Evolutionary conservation across 2,888 invertebrate species (phyloP).

Genomic region (Aelia acuminata): DNA sequence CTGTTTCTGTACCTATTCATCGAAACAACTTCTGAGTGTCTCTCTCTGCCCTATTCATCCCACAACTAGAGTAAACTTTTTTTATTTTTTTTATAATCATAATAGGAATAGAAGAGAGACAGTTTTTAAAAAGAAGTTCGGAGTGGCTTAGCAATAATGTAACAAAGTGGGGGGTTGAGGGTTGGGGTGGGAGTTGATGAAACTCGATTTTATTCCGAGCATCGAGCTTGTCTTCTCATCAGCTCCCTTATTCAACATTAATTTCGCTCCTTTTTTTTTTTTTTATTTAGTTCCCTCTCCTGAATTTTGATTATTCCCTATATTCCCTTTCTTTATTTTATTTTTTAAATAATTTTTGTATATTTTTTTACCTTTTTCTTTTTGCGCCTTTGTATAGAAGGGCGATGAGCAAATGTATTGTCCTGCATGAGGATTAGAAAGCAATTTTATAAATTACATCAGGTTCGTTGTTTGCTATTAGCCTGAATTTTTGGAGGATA

Average conservation of each 20-base stretch:
- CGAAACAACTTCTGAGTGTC: neutral
- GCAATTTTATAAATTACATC: too few species aligned
- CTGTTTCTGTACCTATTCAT: neutral
- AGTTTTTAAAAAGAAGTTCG: neutral
- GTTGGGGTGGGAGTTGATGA: neutral
- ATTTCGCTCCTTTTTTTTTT: neutral
- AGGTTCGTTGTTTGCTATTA: too few species aligned
- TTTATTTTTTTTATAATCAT: neutral
- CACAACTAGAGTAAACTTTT: neutral
- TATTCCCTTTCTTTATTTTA: neutral
- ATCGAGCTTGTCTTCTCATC: constrained; percentile 19
- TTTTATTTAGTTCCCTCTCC: neutral
- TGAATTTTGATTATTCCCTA: neutral
- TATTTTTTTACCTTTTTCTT: too few species aligned
- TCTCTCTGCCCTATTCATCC: neutral
- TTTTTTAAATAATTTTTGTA: too few species aligned
- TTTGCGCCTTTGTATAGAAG: too few species aligned
- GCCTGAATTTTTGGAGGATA: too few species aligned
- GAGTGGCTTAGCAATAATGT: neutral
- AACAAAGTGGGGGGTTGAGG: neutral
- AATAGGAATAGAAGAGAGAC: neutral
- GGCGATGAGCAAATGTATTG: too few species aligned
- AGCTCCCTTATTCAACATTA: neutral
- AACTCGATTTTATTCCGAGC: constrained; percentile 12
- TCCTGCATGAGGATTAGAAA: too few species aligned